These are phyloP conservation scores for Propithecus deckenii DNA, from an alignment of 2,797 vertebrate species.

Conservation along the genomic window DNA sequence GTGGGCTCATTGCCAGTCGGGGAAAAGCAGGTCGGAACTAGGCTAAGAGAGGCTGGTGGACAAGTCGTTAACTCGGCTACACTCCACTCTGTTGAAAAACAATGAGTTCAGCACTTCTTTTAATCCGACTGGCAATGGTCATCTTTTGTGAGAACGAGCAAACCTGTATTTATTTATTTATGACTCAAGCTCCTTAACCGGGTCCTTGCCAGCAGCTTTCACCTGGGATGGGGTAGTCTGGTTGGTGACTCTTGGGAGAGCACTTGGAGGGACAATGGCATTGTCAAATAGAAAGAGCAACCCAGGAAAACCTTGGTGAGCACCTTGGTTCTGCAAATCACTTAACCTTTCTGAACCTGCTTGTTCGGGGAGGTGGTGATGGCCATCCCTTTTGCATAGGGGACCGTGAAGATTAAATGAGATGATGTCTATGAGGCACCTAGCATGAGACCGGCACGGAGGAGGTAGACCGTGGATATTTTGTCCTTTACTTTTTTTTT, in stretches of 20 bases:
- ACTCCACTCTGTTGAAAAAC: neutral
- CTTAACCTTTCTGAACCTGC: neutral
- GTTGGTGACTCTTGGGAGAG: neutral
- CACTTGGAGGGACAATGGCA: neutral
- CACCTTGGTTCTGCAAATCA: neutral
- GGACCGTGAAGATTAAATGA: neutral
- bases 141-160: neutral
- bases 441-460: rapidly evolving
- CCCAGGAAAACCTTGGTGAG: neutral
- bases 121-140: neutral
- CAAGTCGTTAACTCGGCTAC: neutral
- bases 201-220: neutral
- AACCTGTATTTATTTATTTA: neutral
- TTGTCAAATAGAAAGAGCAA: neutral
- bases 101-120: neutral
- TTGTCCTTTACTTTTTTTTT: neutral
- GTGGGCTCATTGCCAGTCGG: no score
- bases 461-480: rapidly evolving
- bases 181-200: neutral
- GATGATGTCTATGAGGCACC: neutral
- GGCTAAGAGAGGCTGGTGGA: neutral
- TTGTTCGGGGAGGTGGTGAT: neutral
- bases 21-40: neutral
- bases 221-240: neutral
- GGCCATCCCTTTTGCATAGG: neutral